Evolutionary conservation across 2,113 vertebrate species (phyloP).

Genomic region (Xerus inauris): DNA sequence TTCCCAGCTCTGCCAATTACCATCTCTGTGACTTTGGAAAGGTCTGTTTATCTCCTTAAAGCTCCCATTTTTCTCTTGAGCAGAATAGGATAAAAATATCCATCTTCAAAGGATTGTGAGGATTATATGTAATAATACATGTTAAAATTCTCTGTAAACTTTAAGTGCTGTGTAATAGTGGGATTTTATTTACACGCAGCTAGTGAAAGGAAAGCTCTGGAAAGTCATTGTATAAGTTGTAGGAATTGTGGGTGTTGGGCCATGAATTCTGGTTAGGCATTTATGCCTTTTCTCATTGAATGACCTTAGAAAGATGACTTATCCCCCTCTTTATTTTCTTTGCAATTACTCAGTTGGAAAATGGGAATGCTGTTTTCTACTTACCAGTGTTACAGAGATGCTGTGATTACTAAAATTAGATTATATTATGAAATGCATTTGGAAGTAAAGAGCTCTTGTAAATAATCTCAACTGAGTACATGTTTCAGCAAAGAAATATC

Average conservation of each 20-base stretch:
- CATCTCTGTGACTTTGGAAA: not conserved
- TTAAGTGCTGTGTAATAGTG: not conserved
- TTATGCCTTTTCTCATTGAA: conserved; percentile 2
- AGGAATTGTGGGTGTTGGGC: not conserved
- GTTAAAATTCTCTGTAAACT: not conserved
- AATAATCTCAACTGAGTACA: conserved; percentile 22
- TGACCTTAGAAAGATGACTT: conserved; percentile 19
- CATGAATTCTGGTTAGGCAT: not conserved
- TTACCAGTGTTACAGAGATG: not conserved
- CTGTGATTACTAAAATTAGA: conserved; percentile 51
- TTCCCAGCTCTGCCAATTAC: not conserved
- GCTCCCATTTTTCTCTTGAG: conserved; percentile 7
- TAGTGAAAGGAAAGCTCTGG: not conserved
- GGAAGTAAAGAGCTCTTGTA: conserved; percentile 48
- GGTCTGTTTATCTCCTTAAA: not conserved
- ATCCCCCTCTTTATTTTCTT: not conserved
- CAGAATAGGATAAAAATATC: not conserved
- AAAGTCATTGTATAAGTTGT: not conserved
- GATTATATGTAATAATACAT: not conserved
- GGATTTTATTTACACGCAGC: not conserved
- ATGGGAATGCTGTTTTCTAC: conserved; percentile 23
- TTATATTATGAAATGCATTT: conserved; percentile 63
- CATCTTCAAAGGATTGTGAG: not conserved
- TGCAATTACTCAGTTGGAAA: not conserved
- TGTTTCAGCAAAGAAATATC: conserved; percentile 24